A percentile compares a stretch with the other conserved stretches of the same genome.
phyloP scores from a whole-genome alignment of 2,797 vertebrate species.

The Catamblyrhynchus diadema region DNA sequence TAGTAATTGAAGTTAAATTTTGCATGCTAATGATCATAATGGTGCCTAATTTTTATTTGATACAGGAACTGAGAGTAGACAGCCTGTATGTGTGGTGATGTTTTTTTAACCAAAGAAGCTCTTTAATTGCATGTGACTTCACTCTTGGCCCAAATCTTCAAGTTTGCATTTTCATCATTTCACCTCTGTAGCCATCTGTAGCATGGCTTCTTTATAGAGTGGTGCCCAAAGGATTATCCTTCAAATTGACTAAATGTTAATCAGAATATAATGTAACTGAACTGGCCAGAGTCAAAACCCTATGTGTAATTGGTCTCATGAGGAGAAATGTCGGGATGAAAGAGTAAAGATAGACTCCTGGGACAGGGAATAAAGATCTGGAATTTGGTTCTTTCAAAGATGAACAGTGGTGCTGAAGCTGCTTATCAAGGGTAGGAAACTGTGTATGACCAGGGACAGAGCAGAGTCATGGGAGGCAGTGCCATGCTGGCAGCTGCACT shows the following conservation, averaged over 20 bases:
- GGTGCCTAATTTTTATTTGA: background rate
- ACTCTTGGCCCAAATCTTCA: background rate
- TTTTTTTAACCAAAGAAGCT: background rate
- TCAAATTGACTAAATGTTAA: background rate
- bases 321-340: background rate
- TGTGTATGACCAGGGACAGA: background rate
- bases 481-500: background rate
- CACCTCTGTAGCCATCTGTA: background rate
- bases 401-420: background rate
- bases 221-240: background rate
- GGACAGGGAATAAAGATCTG: background rate
- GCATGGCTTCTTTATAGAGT: background rate
- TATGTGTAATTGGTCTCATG: background rate
- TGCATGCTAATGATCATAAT: background rate
- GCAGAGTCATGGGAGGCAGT: background rate
- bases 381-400: background rate
- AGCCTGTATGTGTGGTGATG: accelerated
- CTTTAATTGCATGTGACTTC: background rate
- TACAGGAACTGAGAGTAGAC: background rate
- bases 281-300: background rate
- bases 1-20: background rate
- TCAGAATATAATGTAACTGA: background rate
- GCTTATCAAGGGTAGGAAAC: background rate
- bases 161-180: background rate
- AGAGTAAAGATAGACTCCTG: background rate